Base-by-base conservation (phyloP, 1,140 invertebrate genomes). In the Hydropsyche tenuis region DNA sequence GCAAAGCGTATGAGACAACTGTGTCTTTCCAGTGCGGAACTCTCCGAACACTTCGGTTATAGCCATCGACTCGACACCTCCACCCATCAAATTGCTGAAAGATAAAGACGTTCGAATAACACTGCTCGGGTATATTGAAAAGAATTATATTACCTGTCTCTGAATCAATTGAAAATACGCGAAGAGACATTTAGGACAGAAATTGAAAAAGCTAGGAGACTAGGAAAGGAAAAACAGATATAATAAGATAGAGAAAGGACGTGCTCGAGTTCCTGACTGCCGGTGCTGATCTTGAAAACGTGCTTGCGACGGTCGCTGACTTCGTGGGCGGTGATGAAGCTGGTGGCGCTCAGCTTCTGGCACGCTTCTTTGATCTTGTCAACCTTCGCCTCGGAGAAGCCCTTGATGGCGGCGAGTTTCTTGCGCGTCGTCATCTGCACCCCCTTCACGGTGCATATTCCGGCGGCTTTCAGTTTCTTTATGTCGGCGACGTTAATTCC, bases 31-130 rank as follows among this genome's bases (percentile, higher is more conserved):
- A 37, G 90, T 92, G 51, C 93, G 83, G 81, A 95, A 95, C 83
- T 96, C 94, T 0, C 94, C 94, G 84, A 96, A 96, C 23, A 94
- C 91, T 86, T 96, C 94, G 30, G 94, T 96, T 64, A 96, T 94
- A 1, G 93, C 90, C 84, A 95, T 95, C 18, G 94, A 95, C 85
- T 96, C 94, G 73, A 96, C 88, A 1, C 94, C 94, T 69, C 94
- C 93, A 37, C 87, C 88, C 30, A 96, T 81, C 30, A 95, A 84
- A 81, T 92, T 92, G 80, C 90, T 92, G 80, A 45, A 63, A 72
- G n/a, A n/a, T n/a, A 62, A 5, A 20, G 11, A 11, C 30, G 22
- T 53, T 5, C n/a, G n/a, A 5, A 4, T 5, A 12, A 22, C 6
- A 4, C 16, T 3, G 6, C 14, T 22, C 48, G n/a, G 3, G 22